Percentiles rank a stretch among this genome's conserved stretches.
Evolutionary conservation across 2,113 vertebrate genomes (phyloP).

Genomic region (Mohoua ochrocephala): DNA sequence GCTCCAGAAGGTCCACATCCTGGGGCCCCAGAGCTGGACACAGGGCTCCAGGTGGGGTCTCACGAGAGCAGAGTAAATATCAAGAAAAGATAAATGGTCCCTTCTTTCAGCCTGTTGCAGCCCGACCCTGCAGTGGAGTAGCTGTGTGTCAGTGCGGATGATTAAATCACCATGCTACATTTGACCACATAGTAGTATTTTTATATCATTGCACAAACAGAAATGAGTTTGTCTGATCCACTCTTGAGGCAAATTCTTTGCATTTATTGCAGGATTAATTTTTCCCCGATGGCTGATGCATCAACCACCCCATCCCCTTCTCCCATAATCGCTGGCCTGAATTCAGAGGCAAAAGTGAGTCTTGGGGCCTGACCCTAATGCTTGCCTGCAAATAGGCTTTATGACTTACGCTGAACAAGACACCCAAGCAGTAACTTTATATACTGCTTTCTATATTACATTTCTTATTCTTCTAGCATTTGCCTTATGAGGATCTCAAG

Average conservation of each 20-base stretch:
- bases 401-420: background rate
- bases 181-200: background rate
- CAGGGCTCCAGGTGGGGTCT: background rate
- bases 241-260: background rate
- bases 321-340: background rate
- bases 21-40: background rate
- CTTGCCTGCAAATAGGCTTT: background rate
- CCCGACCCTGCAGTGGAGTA: background rate
- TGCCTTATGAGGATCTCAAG: background rate
- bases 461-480: background rate
- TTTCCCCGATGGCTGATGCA: background rate
- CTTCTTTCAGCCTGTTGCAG: background rate
- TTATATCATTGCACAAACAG: background rate
- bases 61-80: background rate
- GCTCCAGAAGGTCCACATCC: background rate
- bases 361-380: background rate
- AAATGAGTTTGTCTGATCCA: background rate
- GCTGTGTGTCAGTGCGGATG: rapidly evolving
- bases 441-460: background rate
- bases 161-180: background rate
- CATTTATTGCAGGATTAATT: background rate
- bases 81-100: background rate
- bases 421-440: background rate
- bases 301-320: background rate
- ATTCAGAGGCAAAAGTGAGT: background rate